Evolutionary conservation across 1,140 invertebrate species (phyloP), one percentile per base, ranked within the genome.

Genomic region (Heliothis subflexa): DNA sequence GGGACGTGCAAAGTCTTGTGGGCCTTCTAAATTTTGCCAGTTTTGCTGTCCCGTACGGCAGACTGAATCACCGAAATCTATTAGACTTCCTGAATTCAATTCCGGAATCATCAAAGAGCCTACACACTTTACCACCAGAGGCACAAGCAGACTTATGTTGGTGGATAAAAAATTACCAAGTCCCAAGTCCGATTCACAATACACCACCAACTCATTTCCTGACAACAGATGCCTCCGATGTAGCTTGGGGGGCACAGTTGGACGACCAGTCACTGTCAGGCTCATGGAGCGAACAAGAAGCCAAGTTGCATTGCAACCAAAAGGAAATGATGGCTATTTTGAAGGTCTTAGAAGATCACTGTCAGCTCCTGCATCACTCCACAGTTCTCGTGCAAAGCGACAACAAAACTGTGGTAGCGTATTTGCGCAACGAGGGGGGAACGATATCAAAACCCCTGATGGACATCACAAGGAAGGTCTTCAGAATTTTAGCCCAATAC

Each of bases 21-120:
- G 82, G 82, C 5, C 72, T 81, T 3, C 28, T 89, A 12, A 94
- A 95, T 7, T 95, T 94, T 81, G 94, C 95, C 89, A 83, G 95
- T 95, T 81, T 95, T 95, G 84, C 95, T 88, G 78, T 96, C 94
- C 88, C 87, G 93, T 71, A 94, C 93, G 72, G 95, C 94, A 84
- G 86, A 40, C 72, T 89, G 9, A 75, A 83, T 25, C 33, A 64
- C 55, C 68, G 81, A 28, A 18, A 50, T 1, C 28, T 7, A n/a
- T 11, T 72, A 54, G 3, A 11, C 33, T 7, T 25, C 2, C 66
- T 50, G 7, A 25, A 14, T 12, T 49, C 57, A 45, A 16, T 18
- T 74, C 13, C 13, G 52, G 11, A 33, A 14, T 12, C 18, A 11
- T 33, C 10, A 49, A 73, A 13, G 57, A 83, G n/a, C 3, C 73